Evolutionary conservation across 2,113 vertebrate genomes (phyloP).

Genomic region (Mesitornis unicolor): DNA sequence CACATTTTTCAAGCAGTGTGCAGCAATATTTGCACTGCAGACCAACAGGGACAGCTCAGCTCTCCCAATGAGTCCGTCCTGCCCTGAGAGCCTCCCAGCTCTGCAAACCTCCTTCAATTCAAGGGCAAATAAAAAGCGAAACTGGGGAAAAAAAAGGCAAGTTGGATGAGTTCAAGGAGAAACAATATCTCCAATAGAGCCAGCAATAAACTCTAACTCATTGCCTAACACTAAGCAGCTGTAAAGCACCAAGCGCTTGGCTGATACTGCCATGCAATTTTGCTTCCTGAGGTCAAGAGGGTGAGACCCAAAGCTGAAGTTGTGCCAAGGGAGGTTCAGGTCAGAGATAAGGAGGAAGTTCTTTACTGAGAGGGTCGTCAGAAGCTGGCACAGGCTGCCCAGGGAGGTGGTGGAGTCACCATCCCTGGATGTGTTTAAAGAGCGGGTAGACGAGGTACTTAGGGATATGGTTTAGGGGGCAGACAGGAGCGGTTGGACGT

Average conservation of each 20-base stretch:
- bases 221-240: neutral
- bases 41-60: neutral
- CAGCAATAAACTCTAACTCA: neutral
- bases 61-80: neutral
- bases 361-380: too few relatives aligned
- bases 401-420: too few relatives aligned
- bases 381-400: too few relatives aligned
- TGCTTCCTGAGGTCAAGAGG: fast-evolving
- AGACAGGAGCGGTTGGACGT: too few relatives aligned
- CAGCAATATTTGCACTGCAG: neutral
- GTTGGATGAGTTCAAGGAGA: constrained; percentile 15
- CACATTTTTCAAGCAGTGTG: neutral
- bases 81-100: neutral
- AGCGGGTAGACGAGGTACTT: too few relatives aligned
- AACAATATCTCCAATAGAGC: neutral
- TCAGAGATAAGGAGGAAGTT: too few relatives aligned
- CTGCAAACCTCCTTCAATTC: neutral
- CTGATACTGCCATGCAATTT: fast-evolving
- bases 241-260: neutral
- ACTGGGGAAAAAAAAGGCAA: neutral
- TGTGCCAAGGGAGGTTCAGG: too few relatives aligned
- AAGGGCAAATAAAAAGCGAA: neutral
- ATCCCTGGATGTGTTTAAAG: too few relatives aligned
- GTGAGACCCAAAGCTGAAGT: too few relatives aligned
- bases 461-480: too few relatives aligned